Base-by-base conservation (phyloP, 2,888 invertebrate species). In the Notodonta ziczac region DNA sequence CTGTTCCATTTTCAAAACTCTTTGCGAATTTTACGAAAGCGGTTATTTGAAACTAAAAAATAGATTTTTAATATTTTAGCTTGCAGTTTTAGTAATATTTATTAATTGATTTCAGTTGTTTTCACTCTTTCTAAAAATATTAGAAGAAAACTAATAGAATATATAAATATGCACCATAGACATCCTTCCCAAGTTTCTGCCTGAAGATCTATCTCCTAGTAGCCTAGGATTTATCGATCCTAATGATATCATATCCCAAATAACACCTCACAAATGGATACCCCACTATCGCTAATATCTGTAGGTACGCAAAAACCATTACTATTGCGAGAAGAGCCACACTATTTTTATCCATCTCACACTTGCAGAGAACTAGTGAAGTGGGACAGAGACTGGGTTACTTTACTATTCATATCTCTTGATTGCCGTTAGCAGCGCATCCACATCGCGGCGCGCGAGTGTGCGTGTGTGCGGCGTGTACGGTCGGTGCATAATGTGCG, bases 351-450 rank as follows among this genome's bases (percentile, higher is more conserved):
- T 69, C 76, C 66, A 66, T 35, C 51, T 76, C 59, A 42, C 56
- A 56, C 71, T 61, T 54, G 44, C 13, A 57, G 55, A 51, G 57
- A 62, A 56, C n/a, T 56, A 35, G 44, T 59, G 61, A 66, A 66
- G 67, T 63, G 57, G 63, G 69, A 73, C 60, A 65, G 71, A 69
- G 74, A 68, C 58, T 13, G 68, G 52, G 57, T 58, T 68, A 69
- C 61, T 73, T 69, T 67, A 68, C 74, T 73, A 74, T 74, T 71
- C 74, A 73, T 76, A 72, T 69, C 76, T 68, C 73, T 69, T 68
- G 74, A 74, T 76, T 74, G 74, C 74, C 74, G 75, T 74, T 74
- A 75, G 62, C 66, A 73, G 62, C 65, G 68, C 69, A 73, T 74
- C 74, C 72, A 72, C 72, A 69, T 68, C 69, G 63, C 42, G 60